Evolutionary conservation across 2,113 vertebrate genomes (phyloP).

Genomic region (Lepus europaeus): DNA sequence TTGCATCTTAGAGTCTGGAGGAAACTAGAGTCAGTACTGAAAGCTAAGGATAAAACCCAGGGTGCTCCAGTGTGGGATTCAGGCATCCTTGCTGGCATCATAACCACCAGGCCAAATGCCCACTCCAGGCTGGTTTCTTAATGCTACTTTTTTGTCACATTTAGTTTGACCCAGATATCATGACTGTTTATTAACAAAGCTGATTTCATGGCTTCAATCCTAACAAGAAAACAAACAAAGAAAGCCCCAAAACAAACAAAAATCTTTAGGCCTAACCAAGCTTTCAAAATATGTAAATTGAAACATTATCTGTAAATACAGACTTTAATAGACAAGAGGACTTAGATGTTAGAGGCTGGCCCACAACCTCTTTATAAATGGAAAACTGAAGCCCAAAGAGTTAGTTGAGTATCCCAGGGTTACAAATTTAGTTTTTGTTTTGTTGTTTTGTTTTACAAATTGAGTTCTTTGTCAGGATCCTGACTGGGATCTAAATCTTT

Average conservation of each 20-base stretch:
- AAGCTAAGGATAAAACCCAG: too few species aligned
- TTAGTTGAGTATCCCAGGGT: neutral
- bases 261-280: neutral
- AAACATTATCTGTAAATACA: constrained; percentile 8
- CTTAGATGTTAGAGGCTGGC: neutral
- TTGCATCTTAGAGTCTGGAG: too few species aligned
- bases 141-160: neutral
- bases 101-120: too few species aligned
- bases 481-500: neutral
- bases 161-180: neutral
- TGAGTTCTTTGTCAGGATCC: neutral
- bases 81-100: too few species aligned
- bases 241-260: neutral
- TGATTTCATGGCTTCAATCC: constrained; percentile 33
- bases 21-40: too few species aligned
- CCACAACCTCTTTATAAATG: neutral
- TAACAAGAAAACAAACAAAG: neutral
- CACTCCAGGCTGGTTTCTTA: neutral
- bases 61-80: too few species aligned
- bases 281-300: constrained; percentile 15
- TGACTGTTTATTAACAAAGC: neutral
- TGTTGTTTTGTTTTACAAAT: too few species aligned
- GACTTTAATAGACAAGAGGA: constrained; percentile 34
- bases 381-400: neutral
- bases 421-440: neutral